phyloP scores from a whole-genome alignment of 2,888 invertebrate genomes.

The Amphipyra berbera region DNA sequence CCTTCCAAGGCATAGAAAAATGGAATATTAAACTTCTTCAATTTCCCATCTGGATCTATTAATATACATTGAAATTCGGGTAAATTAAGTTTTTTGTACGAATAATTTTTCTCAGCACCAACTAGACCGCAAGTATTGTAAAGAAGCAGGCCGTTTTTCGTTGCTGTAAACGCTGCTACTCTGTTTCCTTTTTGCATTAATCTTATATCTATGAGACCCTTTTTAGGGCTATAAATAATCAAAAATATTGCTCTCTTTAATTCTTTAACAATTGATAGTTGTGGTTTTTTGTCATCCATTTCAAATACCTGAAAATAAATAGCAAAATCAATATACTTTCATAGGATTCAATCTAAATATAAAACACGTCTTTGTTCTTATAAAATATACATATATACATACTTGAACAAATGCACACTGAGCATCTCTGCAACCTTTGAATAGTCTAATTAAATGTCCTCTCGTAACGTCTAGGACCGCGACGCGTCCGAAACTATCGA shows the following conservation, averaged over 20 bases:
- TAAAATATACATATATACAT: slow-evolving; percentile 9
- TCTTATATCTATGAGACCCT: slow-evolving; percentile 98
- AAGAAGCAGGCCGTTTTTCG: slow-evolving; percentile 94
- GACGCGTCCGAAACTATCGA: slow-evolving; percentile 97
- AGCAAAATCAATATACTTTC: not conserved
- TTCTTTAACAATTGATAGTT: slow-evolving; percentile 80
- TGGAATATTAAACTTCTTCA: slow-evolving; percentile 96
- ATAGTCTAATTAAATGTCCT: slow-evolving; percentile 95
- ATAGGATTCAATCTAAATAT: not conserved
- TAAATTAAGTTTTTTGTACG: slow-evolving; percentile 89
- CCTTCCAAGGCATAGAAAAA: slow-evolving; percentile 97
- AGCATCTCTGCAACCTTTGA: slow-evolving; percentile 99
- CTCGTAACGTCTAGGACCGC: slow-evolving; percentile 95
- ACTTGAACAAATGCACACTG: slow-evolving; percentile 98
- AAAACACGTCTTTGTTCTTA: not conserved
- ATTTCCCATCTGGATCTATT: slow-evolving; percentile 94
- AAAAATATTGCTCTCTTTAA: slow-evolving; percentile 94
- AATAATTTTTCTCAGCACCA: slow-evolving; percentile 91
- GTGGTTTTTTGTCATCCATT: slow-evolving; percentile 81
- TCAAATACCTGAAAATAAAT: slow-evolving; percentile 81
- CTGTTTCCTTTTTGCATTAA: slow-evolving; percentile 96
- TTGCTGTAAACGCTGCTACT: slow-evolving; percentile 97
- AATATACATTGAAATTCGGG: slow-evolving; percentile 94
- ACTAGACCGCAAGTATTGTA: slow-evolving; percentile 95
- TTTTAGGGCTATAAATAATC: slow-evolving; percentile 97